Percentiles rank a stretch among this genome's conserved stretches.
Conservation (phyloP, 1,140 invertebrate genomes). For the Saccostrea glomerata region DNA sequence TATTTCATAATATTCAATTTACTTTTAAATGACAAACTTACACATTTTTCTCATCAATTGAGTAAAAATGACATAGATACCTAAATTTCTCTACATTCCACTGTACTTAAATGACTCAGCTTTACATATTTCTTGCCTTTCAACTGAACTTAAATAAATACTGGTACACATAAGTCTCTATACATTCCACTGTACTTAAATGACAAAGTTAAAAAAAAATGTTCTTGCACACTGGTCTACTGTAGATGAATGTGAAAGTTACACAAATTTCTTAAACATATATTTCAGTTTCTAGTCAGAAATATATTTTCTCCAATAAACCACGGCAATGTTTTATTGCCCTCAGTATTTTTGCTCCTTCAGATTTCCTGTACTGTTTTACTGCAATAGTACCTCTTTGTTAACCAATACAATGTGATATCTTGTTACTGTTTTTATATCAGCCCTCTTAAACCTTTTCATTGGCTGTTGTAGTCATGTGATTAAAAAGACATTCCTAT, state of each 20-base stretch:
- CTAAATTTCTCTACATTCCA: too few species aligned
- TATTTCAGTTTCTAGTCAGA: neutral
- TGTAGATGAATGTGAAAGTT: neutral
- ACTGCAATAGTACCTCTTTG: slow-evolving; percentile 27
- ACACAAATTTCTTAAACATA: neutral
- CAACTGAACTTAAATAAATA: too few species aligned
- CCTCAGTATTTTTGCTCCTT: neutral
- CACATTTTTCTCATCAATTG: too few species aligned
- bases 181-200: neutral
- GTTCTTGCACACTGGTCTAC: neutral
- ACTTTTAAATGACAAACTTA: too few species aligned
- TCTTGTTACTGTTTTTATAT: slow-evolving; percentile 24
- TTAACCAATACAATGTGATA: slow-evolving; percentile 13
- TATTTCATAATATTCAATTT: too few species aligned
- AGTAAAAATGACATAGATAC: too few species aligned
- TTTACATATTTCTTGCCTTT: too few species aligned
- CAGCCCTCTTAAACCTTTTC: neutral
- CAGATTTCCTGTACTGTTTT: neutral
- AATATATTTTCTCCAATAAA: too few species aligned
- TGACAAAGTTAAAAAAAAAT: neutral
- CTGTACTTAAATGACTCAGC: too few species aligned
- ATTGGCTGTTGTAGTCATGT: slow-evolving; percentile 17
- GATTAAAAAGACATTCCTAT: neutral
- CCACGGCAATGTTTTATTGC: too few species aligned
- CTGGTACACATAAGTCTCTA: too few species aligned